A percentile compares a stretch with the other conserved stretches of the same genome.
These are phyloP conservation scores for Rhaphigaster nebulosa DNA, from an alignment of 2,888 invertebrate species.

Conservation along the genomic window DNA sequence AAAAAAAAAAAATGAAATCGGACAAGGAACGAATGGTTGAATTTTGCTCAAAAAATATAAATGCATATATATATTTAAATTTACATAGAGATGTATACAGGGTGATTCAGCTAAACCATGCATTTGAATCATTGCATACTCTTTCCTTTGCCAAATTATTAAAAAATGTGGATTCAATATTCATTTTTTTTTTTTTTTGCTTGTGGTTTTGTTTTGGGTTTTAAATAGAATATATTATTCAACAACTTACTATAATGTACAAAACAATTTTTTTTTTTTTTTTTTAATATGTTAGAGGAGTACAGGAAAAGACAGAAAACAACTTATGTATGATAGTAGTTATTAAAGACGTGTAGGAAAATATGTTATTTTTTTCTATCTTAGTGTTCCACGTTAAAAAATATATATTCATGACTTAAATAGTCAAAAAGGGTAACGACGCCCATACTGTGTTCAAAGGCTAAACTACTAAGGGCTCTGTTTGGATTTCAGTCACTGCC, in stretches of 20 bases:
- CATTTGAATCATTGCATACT: slow-evolving; percentile 28
- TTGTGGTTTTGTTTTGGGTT: neutral
- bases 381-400: neutral
- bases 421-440: neutral
- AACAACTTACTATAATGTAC: neutral
- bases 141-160: neutral
- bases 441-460: neutral
- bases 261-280: neutral
- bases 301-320: slow-evolving; percentile 13
- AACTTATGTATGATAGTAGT: neutral
- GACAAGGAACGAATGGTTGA: neutral
- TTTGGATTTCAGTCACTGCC: neutral
- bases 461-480: neutral
- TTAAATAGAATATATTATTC: neutral
- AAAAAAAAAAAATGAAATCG: neutral
- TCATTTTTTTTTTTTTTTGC: neutral
- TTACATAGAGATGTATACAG: neutral
- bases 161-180: neutral
- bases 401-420: neutral
- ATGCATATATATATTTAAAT: neutral
- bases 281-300: neutral
- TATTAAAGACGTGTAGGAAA: neutral
- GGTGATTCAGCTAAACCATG: slow-evolving; percentile 5
- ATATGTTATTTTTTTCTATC: neutral
- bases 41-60: neutral